These are phyloP conservation scores for Pomacea maculata DNA, from an alignment of 1,140 invertebrate genomes.

Conservation along the genomic window DNA sequence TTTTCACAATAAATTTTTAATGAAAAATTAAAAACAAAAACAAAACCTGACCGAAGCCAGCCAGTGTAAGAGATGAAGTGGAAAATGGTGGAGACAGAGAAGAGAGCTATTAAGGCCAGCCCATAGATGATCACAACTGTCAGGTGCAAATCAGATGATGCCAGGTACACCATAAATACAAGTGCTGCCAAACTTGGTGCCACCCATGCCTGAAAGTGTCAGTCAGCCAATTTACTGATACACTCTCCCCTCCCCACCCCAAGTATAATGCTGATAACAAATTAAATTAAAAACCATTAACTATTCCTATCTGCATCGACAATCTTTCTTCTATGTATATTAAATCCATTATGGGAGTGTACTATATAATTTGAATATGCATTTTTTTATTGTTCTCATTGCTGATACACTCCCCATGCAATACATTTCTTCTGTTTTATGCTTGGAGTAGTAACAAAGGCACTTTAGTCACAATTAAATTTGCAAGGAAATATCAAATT, in stretches of 20 bases:
- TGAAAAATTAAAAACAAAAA: conserved; percentile 3
- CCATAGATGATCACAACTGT: conserved; percentile 87
- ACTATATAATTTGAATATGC: too few relatives aligned
- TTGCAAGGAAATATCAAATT: too few relatives aligned
- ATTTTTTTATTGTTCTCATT: too few relatives aligned
- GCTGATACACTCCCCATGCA: too few relatives aligned
- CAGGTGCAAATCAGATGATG: conserved; percentile 77
- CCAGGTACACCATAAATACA: conserved; percentile 77
- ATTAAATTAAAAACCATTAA: neutral
- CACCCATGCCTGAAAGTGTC: conserved; percentile 74
- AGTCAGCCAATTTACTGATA: neutral
- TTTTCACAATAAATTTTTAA: neutral
- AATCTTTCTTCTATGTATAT: too few relatives aligned
- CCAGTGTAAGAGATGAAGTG: conserved; percentile 82
- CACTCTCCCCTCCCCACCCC: too few relatives aligned
- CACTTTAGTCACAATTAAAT: too few relatives aligned
- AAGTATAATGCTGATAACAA: neutral
- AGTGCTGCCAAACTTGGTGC: conserved; percentile 81
- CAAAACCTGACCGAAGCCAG: conserved; percentile 58
- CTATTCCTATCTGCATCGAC: neutral
- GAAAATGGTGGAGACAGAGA: conserved; percentile 91
- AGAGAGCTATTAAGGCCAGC: conserved; percentile 83
- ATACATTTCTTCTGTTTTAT: too few relatives aligned
- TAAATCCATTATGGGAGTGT: too few relatives aligned
- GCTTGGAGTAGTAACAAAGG: too few relatives aligned